These are phyloP conservation scores for Microctenopoma lineatum DNA, from an alignment of 2,797 vertebrate species.

Conservation along the genomic window DNA sequence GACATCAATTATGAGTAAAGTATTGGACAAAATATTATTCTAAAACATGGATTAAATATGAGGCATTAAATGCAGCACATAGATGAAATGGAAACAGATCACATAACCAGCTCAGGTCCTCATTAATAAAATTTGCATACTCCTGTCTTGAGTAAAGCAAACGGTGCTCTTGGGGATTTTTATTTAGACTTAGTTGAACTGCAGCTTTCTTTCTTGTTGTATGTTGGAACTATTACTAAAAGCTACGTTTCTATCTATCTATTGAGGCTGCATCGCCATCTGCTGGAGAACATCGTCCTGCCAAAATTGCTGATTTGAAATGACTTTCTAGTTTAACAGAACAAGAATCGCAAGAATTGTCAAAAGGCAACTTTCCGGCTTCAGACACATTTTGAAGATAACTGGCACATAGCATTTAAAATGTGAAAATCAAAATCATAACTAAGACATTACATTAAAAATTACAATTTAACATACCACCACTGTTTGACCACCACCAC, in stretches of 20 bases:
- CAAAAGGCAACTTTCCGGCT: not conserved
- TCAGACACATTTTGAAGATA: no score
- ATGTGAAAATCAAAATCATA: not conserved
- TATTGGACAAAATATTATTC: not conserved
- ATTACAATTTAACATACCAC: not conserved
- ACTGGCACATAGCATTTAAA: not conserved
- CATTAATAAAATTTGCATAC: no score
- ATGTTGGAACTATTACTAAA: no score
- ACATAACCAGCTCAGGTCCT: no score
- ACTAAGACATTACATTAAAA: not conserved
- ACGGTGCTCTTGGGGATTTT: no score
- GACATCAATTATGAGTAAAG: not conserved
- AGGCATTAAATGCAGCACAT: not conserved
- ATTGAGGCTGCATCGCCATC: constrained; percentile 53
- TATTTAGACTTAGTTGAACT: no score
- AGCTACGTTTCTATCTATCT: not conserved
- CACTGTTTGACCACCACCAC: no score
- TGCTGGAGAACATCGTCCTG: constrained; percentile 54
- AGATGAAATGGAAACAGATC: not conserved
- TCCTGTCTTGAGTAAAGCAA: no score
- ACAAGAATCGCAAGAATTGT: not conserved
- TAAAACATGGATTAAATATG: not conserved
- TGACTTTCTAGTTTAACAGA: no score
- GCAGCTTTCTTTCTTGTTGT: no score
- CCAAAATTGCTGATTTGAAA: not conserved